Conservation (phyloP, 2,113 vertebrate species). For the Monopterus albus region DNA sequence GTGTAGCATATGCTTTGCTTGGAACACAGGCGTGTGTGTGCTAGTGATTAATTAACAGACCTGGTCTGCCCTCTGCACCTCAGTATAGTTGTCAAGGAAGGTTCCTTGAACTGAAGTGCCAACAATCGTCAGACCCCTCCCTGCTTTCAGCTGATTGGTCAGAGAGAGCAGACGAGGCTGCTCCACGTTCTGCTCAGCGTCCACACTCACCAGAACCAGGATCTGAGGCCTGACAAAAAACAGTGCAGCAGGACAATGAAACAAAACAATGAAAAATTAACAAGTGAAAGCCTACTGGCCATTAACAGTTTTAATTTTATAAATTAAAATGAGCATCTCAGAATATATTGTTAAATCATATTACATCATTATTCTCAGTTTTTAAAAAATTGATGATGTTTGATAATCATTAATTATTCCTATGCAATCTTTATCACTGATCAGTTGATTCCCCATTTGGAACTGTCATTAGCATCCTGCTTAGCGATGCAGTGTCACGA, state of each 20-base stretch:
- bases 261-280: background rate
- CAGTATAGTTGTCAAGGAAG: slow-evolving; percentile 90
- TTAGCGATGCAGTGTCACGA: too few relatives aligned
- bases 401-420: too few relatives aligned
- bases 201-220: slow-evolving; percentile 91
- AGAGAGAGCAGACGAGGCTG: slow-evolving; percentile 95
- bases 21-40: background rate
- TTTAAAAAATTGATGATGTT: too few relatives aligned
- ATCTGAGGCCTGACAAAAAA: slow-evolving; percentile 88
- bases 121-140: slow-evolving; percentile 97
- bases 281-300: background rate
- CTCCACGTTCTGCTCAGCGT: slow-evolving; percentile 93
- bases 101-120: slow-evolving; percentile 93
- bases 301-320: too few relatives aligned
- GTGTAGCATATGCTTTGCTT: background rate
- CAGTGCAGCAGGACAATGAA: background rate
- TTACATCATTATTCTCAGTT: too few relatives aligned
- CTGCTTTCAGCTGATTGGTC: slow-evolving; percentile 96
- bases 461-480: too few relatives aligned
- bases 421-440: too few relatives aligned
- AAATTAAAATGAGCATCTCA: background rate
- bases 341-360: too few relatives aligned
- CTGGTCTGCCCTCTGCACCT: slow-evolving; percentile 94
- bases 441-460: too few relatives aligned
- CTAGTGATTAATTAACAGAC: slow-evolving; percentile 66